These are phyloP conservation scores for Cyanoliseus patagonus DNA, from an alignment of 2,113 vertebrate genomes.

Conservation along the genomic window DNA sequence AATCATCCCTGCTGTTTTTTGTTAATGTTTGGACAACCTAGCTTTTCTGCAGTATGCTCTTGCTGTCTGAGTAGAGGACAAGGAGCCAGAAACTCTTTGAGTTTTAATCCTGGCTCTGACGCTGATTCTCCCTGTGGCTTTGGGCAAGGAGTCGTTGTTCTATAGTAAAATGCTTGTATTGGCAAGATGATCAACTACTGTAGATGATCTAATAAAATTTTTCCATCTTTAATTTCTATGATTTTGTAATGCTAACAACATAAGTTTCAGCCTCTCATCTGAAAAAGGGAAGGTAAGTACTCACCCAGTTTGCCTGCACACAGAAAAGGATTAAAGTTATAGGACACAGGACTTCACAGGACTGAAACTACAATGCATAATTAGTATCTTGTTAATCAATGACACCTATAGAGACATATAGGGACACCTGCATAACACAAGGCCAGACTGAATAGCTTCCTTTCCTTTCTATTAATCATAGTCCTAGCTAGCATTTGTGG, in stretches of 20 bases:
- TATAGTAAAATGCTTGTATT: constrained; percentile 71
- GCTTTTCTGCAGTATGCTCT: constrained; percentile 50
- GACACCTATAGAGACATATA: background rate
- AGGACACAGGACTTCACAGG: background rate
- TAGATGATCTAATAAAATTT: constrained; percentile 69
- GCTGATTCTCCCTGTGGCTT: constrained; percentile 40
- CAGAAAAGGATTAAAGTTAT: background rate
- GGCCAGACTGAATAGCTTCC: background rate
- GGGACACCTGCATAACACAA: background rate
- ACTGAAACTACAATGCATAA: background rate
- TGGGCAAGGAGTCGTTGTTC: constrained; percentile 60
- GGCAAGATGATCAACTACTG: constrained; percentile 62
- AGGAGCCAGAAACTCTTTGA: constrained; percentile 25
- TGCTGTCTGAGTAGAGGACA: background rate
- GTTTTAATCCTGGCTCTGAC: constrained; percentile 47
- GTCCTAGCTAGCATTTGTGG: background rate
- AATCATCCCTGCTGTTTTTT: constrained; percentile 59
- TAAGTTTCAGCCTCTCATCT: background rate
- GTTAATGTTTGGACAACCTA: constrained; percentile 65
- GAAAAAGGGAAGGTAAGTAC: background rate
- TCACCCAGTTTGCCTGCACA: background rate
- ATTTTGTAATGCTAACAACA: constrained; percentile 38
- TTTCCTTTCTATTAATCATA: background rate
- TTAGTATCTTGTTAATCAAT: background rate
- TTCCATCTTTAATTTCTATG: constrained; percentile 65